Percentiles rank a stretch among this genome's conserved stretches.
Conservation (phyloP, 2,113 vertebrate genomes). For the Neolamprologus sp. region DNA sequence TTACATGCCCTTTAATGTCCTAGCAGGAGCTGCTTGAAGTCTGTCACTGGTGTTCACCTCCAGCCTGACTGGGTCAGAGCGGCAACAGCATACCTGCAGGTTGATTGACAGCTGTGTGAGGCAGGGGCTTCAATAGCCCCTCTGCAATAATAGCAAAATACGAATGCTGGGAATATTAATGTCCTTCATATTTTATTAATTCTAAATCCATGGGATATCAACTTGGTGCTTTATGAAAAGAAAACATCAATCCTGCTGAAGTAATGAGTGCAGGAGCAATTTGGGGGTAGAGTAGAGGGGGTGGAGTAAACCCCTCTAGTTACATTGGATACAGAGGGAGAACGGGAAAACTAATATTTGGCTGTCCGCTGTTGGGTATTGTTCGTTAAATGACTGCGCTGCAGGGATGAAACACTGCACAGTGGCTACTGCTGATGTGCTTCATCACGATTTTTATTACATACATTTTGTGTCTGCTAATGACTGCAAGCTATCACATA, state of each 20-base stretch:
- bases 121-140: slow-evolving; percentile 19
- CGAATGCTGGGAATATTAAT: slow-evolving; percentile 65
- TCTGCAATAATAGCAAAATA: slow-evolving; percentile 51
- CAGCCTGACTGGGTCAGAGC: slow-evolving; percentile 38
- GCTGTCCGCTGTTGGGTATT: slow-evolving; percentile 13
- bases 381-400: slow-evolving; percentile 43
- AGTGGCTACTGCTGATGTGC: not conserved
- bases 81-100: slow-evolving; percentile 8
- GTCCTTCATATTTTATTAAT: slow-evolving; percentile 76
- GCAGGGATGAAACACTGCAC: not conserved
- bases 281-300: not conserved
- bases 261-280: slow-evolving; percentile 57
- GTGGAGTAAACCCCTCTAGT: slow-evolving; percentile 26
- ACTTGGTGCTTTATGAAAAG: slow-evolving; percentile 60
- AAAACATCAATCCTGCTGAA: slow-evolving; percentile 63
- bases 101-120: slow-evolving; percentile 57
- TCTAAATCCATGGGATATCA: slow-evolving; percentile 50
- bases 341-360: slow-evolving; percentile 62
- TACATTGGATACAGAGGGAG: slow-evolving; percentile 24
- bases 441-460: slow-evolving; percentile 7
- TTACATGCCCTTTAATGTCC: slow-evolving; percentile 47
- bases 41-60: slow-evolving; percentile 53
- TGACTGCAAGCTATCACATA: not conserved
- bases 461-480: not conserved
- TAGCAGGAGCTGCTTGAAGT: slow-evolving; percentile 46